Conservation (phyloP, 2,113 vertebrate species). For the Passer montanus region DNA sequence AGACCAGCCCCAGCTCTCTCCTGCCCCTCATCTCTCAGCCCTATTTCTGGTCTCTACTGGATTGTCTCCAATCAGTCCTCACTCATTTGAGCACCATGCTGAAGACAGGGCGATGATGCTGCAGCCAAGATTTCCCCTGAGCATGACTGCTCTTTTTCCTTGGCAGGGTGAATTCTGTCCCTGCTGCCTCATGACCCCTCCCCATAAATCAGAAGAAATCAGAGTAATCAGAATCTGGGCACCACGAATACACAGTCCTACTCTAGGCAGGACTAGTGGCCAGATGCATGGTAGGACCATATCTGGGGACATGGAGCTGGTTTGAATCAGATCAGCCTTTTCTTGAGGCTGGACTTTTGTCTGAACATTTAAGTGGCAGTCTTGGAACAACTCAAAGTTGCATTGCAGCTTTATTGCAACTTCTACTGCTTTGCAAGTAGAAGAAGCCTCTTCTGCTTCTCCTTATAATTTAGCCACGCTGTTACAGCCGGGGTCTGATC, state of each 20-base stretch:
- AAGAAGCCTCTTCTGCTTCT: neutral
- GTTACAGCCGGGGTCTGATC: conserved; percentile 1
- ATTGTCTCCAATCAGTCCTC: neutral
- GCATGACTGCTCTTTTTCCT: neutral
- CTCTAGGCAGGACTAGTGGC: neutral
- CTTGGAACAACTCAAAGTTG: neutral
- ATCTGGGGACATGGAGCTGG: neutral
- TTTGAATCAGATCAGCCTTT: neutral
- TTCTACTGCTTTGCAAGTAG: neutral
- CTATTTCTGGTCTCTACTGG: neutral
- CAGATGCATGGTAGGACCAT: neutral
- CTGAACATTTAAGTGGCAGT: neutral
- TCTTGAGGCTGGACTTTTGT: neutral
- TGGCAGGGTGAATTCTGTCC: neutral
- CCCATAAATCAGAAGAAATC: neutral
- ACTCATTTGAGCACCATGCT: neutral
- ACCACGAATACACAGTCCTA: neutral
- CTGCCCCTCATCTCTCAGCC: neutral
- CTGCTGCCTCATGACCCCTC: neutral
- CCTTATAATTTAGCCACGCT: neutral
- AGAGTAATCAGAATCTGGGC: neutral
- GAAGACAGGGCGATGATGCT: neutral
- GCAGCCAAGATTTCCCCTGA: neutral
- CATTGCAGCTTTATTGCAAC: neutral
- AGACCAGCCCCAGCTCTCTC: neutral